These are phyloP conservation scores for Dromius quadrimaculatus DNA, from an alignment of 2,888 invertebrate species.

Conservation along the genomic window DNA sequence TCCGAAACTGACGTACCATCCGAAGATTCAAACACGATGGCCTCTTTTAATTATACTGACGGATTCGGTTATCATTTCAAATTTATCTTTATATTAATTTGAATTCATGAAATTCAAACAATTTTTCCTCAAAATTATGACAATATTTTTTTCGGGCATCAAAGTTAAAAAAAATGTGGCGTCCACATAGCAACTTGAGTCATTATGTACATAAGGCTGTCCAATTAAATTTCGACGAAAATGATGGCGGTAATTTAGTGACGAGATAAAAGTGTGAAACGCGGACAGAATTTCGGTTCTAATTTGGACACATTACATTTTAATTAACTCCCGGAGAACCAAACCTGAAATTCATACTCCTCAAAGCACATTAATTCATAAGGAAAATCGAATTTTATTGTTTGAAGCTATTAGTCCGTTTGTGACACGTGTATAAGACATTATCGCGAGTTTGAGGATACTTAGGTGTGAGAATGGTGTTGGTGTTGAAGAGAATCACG, in stretches of 20 bases:
- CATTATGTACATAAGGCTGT: conserved; percentile 35
- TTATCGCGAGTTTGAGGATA: no score
- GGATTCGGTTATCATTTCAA: conserved; percentile 1
- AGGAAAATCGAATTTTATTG: no score
- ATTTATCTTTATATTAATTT: not conserved
- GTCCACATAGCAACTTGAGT: conserved; percentile 19
- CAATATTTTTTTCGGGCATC: no score
- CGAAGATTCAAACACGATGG: not conserved
- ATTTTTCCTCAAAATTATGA: no score
- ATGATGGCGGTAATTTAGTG: conserved; percentile 46
- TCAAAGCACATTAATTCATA: no score
- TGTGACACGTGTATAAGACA: no score
- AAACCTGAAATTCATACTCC: conserved; percentile 12
- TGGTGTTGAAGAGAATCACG: conserved; percentile 4
- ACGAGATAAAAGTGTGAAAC: conserved; percentile 51
- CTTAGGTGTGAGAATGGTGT: conserved; percentile 6
- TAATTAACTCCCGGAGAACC: conserved; percentile 22
- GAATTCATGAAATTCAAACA: not conserved
- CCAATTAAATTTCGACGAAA: conserved; percentile 48
- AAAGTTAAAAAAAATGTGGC: no score
- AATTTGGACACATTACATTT: conserved; percentile 31
- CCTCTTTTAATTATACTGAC: conserved; percentile 7
- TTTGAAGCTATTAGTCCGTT: no score
- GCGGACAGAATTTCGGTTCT: conserved; percentile 23
- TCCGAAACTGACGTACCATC: not conserved